Conservation (phyloP, 2,888 invertebrate species). For the Keiferia lycopersicella region DNA sequence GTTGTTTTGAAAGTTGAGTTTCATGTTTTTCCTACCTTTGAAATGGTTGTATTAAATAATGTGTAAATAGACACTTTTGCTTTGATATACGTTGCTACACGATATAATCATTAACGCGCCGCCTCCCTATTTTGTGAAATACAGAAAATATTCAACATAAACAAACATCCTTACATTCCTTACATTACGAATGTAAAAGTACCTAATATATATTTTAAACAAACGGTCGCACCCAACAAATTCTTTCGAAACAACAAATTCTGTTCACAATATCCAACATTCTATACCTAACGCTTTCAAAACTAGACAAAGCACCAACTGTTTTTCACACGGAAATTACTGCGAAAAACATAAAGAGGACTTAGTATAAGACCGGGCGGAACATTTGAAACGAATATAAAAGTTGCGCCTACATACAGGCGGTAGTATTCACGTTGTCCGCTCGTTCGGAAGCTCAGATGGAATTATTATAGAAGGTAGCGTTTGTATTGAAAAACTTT, state of each 20-base stretch:
- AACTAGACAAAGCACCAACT: slow-evolving; percentile 3
- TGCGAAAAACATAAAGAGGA: slow-evolving; percentile 16
- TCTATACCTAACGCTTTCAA: neutral
- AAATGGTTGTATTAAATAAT: too few relatives aligned
- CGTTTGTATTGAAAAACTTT: slow-evolving; percentile 43
- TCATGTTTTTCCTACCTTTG: neutral
- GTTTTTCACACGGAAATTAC: neutral
- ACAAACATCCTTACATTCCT: too few relatives aligned
- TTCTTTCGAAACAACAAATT: too few relatives aligned
- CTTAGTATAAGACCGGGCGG: slow-evolving; percentile 11
- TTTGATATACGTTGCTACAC: too few relatives aligned
- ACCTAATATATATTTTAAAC: too few relatives aligned
- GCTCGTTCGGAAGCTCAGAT: slow-evolving; percentile 41
- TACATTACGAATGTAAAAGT: too few relatives aligned
- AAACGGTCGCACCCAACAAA: too few relatives aligned
- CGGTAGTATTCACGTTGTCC: slow-evolving; percentile 34
- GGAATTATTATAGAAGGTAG: slow-evolving; percentile 39
- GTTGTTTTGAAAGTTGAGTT: neutral
- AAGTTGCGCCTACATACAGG: slow-evolving; percentile 17
- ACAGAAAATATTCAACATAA: too few relatives aligned
- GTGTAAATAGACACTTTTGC: too few relatives aligned
- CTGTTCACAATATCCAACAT: too few relatives aligned
- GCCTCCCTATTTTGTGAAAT: too few relatives aligned
- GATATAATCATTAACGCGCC: too few relatives aligned
- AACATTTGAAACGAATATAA: slow-evolving; percentile 17